Evolutionary conservation across 2,888 invertebrate genomes (phyloP).

Genomic region (Troides aeacus): DNA sequence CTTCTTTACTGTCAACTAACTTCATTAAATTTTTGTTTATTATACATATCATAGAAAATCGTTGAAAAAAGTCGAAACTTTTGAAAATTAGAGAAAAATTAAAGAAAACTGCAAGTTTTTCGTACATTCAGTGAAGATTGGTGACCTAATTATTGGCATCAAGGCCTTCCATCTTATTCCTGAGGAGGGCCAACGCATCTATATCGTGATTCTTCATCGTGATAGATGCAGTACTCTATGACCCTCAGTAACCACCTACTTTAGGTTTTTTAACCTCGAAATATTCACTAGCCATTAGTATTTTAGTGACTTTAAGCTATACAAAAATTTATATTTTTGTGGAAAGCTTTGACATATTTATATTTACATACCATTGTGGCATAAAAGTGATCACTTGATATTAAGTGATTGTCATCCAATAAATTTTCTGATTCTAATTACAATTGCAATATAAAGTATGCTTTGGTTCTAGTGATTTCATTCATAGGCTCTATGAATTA

Average conservation of each 20-base stretch:
- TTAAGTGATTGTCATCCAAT: too few species aligned
- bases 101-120: neutral
- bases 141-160: slow-evolving; percentile 19
- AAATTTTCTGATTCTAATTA: too few species aligned
- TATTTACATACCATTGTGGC: too few species aligned
- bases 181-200: slow-evolving; percentile 13
- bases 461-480: too few species aligned
- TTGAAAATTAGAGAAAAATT: neutral
- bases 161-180: slow-evolving; percentile 23
- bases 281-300: neutral
- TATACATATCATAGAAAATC: neutral
- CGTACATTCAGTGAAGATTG: slow-evolving; percentile 10
- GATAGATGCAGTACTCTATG: slow-evolving; percentile 23
- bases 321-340: neutral
- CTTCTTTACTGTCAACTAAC: neutral
- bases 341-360: neutral
- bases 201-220: slow-evolving; percentile 25
- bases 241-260: slow-evolving; percentile 14
- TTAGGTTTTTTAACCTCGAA: slow-evolving; percentile 3
- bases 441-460: too few species aligned
- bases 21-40: neutral
- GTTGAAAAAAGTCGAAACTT: neutral
- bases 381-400: too few species aligned
- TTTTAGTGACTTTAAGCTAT: slow-evolving; percentile 2
- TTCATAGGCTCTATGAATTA: too few species aligned